Evolutionary conservation across 2,888 invertebrate genomes (phyloP).

Genomic region (Drosophila mettleri): DNA sequence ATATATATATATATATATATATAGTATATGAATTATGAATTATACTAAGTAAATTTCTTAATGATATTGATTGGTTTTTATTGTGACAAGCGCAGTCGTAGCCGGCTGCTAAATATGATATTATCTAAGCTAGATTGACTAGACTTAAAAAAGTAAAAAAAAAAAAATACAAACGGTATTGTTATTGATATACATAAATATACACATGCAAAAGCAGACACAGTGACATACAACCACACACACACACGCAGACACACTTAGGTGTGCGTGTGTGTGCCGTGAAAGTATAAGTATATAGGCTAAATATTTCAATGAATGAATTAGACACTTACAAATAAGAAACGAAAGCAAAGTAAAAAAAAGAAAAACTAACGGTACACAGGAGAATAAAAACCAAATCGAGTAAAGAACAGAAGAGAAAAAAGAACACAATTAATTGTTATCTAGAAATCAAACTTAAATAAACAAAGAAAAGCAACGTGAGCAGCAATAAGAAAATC

Average conservation of each 20-base stretch:
- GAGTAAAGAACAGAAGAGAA: constrained; percentile 6
- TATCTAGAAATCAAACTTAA: constrained; percentile 43
- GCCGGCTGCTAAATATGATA: constrained; percentile 59
- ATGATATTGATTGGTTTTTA: constrained; percentile 68
- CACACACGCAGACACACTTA: not conserved
- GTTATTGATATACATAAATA: constrained; percentile 47
- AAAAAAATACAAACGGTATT: constrained; percentile 39
- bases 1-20: not conserved
- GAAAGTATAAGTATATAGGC: constrained; percentile 27
- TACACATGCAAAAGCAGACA: constrained; percentile 11
- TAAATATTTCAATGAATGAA: constrained; percentile 49
- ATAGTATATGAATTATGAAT: constrained; percentile 12
- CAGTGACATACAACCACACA: not conserved
- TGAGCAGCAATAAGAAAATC: constrained; percentile 32
- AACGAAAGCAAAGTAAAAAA: not conserved
- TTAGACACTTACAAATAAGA: constrained; percentile 36
- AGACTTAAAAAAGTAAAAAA: too few species aligned
- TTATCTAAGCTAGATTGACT: constrained; percentile 55
- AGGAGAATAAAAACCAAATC: constrained; percentile 41
- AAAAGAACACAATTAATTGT: constrained; percentile 30
- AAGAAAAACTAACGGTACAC: constrained; percentile 47
- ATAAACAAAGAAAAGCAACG: constrained; percentile 11
- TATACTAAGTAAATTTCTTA: constrained; percentile 38
- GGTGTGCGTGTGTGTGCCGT: constrained; percentile 36
- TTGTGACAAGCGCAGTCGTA: constrained; percentile 57